phyloP scores from a whole-genome alignment of 1,140 invertebrate species.

The Eciton burchellii region DNA sequence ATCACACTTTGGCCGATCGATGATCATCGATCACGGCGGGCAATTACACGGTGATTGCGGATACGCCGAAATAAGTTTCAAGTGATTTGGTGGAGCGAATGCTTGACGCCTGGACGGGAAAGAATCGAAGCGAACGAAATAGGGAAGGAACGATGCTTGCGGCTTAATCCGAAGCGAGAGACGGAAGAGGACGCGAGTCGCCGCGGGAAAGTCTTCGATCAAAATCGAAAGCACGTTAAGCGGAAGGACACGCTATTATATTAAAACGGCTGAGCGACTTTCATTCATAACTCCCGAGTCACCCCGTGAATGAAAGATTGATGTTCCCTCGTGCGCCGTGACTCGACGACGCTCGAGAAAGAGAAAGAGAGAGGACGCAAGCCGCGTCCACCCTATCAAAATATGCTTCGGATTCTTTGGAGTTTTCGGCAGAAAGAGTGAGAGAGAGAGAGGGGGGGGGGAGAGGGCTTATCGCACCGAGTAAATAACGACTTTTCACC shows the following conservation, averaged over 20 bases:
- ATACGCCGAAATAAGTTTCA: constrained; percentile 30
- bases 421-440: too few relatives aligned
- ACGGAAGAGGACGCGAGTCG: neutral
- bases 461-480: constrained; percentile 7
- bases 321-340: constrained; percentile 54
- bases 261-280: constrained; percentile 71
- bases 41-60: constrained; percentile 47
- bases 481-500: constrained; percentile 65
- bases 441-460: neutral
- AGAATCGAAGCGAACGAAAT: constrained; percentile 21
- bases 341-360: constrained; percentile 29
- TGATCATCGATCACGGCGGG: constrained; percentile 38
- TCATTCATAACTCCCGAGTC: constrained; percentile 74
- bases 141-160: neutral
- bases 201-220: constrained; percentile 70
- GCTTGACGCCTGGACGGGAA: neutral
- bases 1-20: constrained; percentile 46
- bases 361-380: neutral
- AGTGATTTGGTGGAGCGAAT: constrained; percentile 14
- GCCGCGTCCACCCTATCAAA: constrained; percentile 19
- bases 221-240: constrained; percentile 78
- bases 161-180: constrained; percentile 34
- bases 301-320: constrained; percentile 75
- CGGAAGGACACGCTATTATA: constrained; percentile 64
- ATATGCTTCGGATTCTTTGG: constrained; percentile 55